Percentiles rank a stretch among this genome's conserved stretches.
Evolutionary conservation across 64 coral and sea anemone genomes (phyloP).

Genomic region (Anthopleura sola): DNA sequence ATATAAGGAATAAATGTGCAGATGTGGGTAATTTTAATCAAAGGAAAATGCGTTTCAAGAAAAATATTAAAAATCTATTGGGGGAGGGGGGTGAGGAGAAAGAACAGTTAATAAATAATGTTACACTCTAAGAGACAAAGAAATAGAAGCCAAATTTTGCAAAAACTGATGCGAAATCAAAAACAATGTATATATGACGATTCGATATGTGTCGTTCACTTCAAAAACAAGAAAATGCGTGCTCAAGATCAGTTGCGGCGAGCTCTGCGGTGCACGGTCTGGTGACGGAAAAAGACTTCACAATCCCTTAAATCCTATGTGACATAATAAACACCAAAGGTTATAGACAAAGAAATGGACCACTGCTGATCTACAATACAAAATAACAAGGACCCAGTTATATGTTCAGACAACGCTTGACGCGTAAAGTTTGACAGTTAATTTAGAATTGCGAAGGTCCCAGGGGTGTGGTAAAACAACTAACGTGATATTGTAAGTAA

Average conservation of each 20-base stretch:
- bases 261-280: background rate
- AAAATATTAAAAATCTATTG: no score
- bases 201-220: background rate
- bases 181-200: no score
- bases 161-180: no score
- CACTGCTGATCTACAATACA: background rate
- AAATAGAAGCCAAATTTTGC: background rate
- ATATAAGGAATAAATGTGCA: background rate
- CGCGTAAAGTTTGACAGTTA: background rate
- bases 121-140: background rate
- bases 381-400: background rate
- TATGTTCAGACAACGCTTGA: background rate
- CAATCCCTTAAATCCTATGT: background rate
- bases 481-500: background rate
- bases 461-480: background rate
- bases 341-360: background rate
- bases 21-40: background rate
- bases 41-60: no score
- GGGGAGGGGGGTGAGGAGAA: no score
- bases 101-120: background rate
- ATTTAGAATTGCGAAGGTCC: background rate
- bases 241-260: background rate
- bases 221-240: background rate
- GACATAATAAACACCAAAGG: background rate
- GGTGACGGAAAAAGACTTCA: background rate